Conservation (phyloP, 2,113 vertebrate species). For the Hippocampus zosterae region DNA sequence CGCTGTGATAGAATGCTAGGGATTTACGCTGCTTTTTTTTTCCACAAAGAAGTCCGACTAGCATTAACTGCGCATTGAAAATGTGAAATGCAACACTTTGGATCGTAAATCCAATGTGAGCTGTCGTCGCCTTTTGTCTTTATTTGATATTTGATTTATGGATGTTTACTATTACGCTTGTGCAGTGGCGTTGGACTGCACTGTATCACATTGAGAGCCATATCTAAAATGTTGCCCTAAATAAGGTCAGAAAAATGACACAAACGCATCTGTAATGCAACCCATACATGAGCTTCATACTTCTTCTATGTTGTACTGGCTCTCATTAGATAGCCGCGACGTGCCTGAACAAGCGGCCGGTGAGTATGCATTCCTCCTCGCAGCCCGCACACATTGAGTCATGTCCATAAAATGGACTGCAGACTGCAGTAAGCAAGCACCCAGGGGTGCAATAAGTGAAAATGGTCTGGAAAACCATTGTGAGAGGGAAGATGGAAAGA, state of each 20-base stretch:
- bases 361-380: conserved; percentile 21
- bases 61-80: conserved; percentile 7
- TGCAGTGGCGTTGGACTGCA: not conserved
- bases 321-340: not conserved
- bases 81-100: conserved; percentile 4
- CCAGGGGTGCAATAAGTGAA: conserved; percentile 56
- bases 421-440: conserved; percentile 43
- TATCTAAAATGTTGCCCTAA: not conserved
- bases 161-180: not conserved
- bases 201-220: not conserved
- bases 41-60: conserved; percentile 1
- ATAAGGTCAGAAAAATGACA: not conserved
- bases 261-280: not conserved
- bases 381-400: conserved; percentile 50
- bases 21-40: conserved; percentile 1
- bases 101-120: not conserved
- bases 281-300: not conserved
- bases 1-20: not conserved
- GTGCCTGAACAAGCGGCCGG: not conserved
- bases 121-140: not conserved
- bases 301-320: not conserved
- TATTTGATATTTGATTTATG: conserved; percentile 5
- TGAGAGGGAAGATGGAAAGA: not conserved
- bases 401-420: conserved; percentile 54
- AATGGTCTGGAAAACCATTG: conserved; percentile 58